Base-by-base conservation (phyloP, 1,140 invertebrate genomes). In the Neomicropteryx cornuta region DNA sequence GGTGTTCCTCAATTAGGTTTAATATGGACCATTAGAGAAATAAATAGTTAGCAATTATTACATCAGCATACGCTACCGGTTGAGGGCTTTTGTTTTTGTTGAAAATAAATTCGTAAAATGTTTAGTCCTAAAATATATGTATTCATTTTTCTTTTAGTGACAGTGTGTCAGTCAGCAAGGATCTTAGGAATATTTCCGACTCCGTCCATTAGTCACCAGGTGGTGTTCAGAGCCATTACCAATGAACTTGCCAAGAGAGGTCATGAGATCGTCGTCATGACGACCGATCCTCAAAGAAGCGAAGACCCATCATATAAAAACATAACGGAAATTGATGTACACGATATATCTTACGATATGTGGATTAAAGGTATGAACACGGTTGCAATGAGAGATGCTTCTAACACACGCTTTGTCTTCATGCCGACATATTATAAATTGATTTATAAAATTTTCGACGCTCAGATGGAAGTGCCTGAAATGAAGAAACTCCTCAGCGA, bases 171-270 rank as follows among this genome's bases (percentile, higher is more conserved):
- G 47, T 19, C 60, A 56, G 56, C 60, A 21, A 57, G 50, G 36
- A 77, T 79, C 38, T 47, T 79, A 13, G 66, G 55, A 1, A 47
- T 71, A 0, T 52, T 70, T 30, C 56, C 71, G 3, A 55, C 52
- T 6, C 56, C 70, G 1, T 68, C 68, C 0, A 59, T 67, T 32
- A 77, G 74, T 43, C 75, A 78, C 48, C 72, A 74, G 52, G 49
- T 71, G 3, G 62, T 71, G 0, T 71, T 63, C 38, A 46, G 58
- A 37, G 52, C 63, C 11, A 17, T 73, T 3, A 58, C 56, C 10
- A 50, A 54, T 39, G 63, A 60, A 32, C 47, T 76, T 18, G 55
- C 52, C 0, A 60, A 53, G 21, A 48, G 57, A 31, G 71, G 70
- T 8, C 71, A 75, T 46, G 52, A 69, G 39, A 49, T 74, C 1